Evolutionary conservation across 2,797 vertebrate genomes (phyloP), one percentile per base, ranked within the genome.

Genomic region (Galaxias olidus): DNA sequence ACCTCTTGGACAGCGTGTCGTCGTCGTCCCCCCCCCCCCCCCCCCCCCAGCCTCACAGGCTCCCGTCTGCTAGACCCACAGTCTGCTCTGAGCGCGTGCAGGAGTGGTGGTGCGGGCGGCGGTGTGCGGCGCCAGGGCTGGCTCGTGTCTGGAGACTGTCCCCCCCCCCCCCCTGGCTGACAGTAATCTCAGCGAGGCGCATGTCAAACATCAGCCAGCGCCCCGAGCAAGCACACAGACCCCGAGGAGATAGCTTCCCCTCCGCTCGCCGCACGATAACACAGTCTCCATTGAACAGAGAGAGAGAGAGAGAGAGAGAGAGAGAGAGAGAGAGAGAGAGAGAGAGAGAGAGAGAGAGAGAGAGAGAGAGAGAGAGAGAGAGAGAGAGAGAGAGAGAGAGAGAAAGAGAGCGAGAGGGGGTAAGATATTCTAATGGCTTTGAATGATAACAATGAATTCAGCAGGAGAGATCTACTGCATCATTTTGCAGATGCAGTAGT

Each of bases 61-160:
- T 61, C 2, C 30, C 6, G 30, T 30, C 30, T 30, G 30, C 6
- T 2, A 2, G 6, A 2, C 30, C 30, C 30, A 30, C 30, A n/a
- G 30, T 30, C 30, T 30, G 30, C 6, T 42, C 57, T 43, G 30
- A 45, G 43, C 18, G 62, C 9, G 53, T 8, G 4, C 12, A 4
- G 19, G 53, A 10, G 2, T 20, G 79, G 81, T 69, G 69, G 61
- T 77, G 72, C 74, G 78, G 30, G 30, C 30, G 30, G 30, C 30
- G 59, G n/a, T n/a, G n/a, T n/a, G n/a, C n/a, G n/a, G n/a, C n/a
- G n/a, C n/a, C n/a, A n/a, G 72, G 70, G 77, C 61, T 78, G 74
- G 81, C 66, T 80, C 77, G 79, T 79, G 81, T 88, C 78, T 85
- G 56, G 71, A 74, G 72, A 78, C 47, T 20, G 73, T 63, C n/a